Evolutionary conservation across 2,113 vertebrate species (phyloP).

Genomic region (Calidris pygmaea): DNA sequence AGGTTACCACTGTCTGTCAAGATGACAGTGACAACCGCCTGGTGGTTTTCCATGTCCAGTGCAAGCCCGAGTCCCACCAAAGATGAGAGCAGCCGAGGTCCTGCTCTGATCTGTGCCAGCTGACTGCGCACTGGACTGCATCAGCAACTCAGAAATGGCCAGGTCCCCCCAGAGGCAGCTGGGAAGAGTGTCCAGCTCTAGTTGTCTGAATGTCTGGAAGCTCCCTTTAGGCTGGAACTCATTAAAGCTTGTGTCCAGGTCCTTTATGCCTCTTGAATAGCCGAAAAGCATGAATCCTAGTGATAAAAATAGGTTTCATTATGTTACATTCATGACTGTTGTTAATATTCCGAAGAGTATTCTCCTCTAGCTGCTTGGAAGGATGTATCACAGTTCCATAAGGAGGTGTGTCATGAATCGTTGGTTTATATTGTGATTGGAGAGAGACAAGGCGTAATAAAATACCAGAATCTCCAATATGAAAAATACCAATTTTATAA

Average conservation of each 20-base stretch:
- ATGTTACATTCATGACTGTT: neutral
- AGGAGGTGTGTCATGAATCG: neutral
- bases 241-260: neutral
- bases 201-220: neutral
- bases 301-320: neutral
- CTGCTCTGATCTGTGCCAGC: neutral
- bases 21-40: neutral
- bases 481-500: neutral
- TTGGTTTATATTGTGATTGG: neutral
- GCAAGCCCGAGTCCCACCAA: neutral
- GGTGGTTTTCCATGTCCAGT: neutral
- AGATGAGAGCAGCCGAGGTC: neutral
- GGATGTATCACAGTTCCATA: neutral
- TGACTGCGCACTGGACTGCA: neutral
- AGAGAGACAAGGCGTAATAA: neutral
- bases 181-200: neutral
- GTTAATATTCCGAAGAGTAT: neutral
- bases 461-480: neutral
- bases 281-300: neutral
- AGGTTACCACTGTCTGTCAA: neutral
- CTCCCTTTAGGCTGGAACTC: neutral
- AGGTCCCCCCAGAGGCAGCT: neutral
- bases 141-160: neutral
- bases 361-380: neutral
- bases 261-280: neutral